Evolutionary conservation across 1,140 invertebrate genomes (phyloP), one percentile per base, ranked within the genome.

Genomic region (Chrysomallon squamiferum): DNA sequence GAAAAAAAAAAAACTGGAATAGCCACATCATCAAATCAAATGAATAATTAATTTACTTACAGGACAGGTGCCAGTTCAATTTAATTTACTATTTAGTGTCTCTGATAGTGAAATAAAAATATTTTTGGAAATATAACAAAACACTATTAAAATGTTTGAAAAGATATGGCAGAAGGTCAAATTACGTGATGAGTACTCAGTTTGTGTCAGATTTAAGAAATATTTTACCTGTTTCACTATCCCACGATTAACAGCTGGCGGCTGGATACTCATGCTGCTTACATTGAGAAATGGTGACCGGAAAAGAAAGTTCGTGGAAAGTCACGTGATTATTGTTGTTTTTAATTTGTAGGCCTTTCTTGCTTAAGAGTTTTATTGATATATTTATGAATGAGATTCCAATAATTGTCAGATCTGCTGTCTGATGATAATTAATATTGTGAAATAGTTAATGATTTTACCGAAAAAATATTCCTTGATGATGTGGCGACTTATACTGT

Each of bases 211-310:
- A 15, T 22, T 25, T 7, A 27, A 66, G 32, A 30, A 45, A 30
- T 43, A 62, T n/a, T 25, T 43, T 66, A 81, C 79, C 72, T 78
- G 76, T 75, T 81, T 81, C 15, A 81, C 79, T 59, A 80, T 75
- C 56, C 79, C 79, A 56, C 69, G 66, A 25, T 78, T 69, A 65
- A 75, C 59, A 69, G 72, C 69, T 69, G 73, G 69, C 35, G 64
- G 66, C 59, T 72, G 64, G 65, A 68, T 59, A 62, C 63, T 76
- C 66, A 68, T 77, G 54, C 33, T n/a, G 29, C 25, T 33, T 30
- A 33, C 25, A 27, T 13, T 5, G 18, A 60, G 15, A 56, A 18
- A 25, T 38, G 15, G 30, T 15, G 30, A 41, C 30, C 20, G 15
- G 22, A 66, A 71, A 63, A 58, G 64, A 41, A 63, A 66, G 64